phyloP scores from a whole-genome alignment of 2,888 invertebrate genomes.

The Biston betularia region DNA sequence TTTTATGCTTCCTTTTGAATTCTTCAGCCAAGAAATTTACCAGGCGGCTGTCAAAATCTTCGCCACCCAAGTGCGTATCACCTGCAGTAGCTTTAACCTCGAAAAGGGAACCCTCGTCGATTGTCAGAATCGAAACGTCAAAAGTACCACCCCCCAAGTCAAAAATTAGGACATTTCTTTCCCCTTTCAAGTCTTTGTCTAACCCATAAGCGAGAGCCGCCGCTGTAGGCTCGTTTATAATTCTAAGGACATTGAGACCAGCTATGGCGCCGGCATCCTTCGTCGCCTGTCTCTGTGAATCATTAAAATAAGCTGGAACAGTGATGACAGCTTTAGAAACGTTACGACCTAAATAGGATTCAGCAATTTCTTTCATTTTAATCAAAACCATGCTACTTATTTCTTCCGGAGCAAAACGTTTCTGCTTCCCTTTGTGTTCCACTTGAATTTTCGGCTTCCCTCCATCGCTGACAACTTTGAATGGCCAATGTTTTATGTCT shows the following conservation, averaged over 20 bases:
- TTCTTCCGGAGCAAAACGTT: constrained; percentile 89
- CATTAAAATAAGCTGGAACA: constrained; percentile 93
- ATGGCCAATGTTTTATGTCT: constrained; percentile 94
- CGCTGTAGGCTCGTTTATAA: constrained; percentile 93
- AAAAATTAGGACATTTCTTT: constrained; percentile 88
- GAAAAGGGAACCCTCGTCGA: constrained; percentile 91
- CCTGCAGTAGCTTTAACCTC: constrained; percentile 94
- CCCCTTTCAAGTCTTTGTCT: constrained; percentile 88
- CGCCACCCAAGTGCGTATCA: constrained; percentile 94
- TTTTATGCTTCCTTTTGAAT: constrained; percentile 90
- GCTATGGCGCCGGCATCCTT: constrained; percentile 93
- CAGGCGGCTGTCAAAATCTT: constrained; percentile 88
- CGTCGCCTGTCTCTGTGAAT: constrained; percentile 91
- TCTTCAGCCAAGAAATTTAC: constrained; percentile 89
- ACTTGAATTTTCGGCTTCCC: constrained; percentile 89
- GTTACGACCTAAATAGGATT: constrained; percentile 88
- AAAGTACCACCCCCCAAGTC: constrained; percentile 90
- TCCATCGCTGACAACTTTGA: constrained; percentile 88
- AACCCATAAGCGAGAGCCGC: constrained; percentile 91
- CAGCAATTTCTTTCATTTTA: constrained; percentile 88
- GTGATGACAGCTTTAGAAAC: constrained; percentile 91
- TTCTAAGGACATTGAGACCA: constrained; percentile 92
- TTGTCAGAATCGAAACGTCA: constrained; percentile 93
- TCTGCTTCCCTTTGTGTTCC: constrained; percentile 87
- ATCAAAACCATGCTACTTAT: constrained; percentile 89